Conservation (phyloP, 2,113 vertebrate genomes). For the Cottus gobio region DNA sequence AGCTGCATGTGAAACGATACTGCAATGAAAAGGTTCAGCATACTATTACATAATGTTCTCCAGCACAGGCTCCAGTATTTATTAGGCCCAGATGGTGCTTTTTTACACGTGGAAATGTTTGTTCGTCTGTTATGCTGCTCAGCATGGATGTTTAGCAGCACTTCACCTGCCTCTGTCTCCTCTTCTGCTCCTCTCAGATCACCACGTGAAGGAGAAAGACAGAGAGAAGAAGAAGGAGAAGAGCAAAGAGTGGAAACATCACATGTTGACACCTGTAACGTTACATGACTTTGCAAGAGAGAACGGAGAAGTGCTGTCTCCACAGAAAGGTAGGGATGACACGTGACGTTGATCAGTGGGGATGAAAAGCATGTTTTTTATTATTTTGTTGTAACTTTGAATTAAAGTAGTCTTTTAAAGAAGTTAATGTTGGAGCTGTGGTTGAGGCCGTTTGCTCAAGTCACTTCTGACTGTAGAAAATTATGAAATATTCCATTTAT, state of each 20-base stretch:
- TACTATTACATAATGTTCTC: conserved; percentile 42
- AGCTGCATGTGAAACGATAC: accelerated
- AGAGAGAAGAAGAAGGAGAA: conserved; percentile 88
- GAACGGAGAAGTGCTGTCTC: conserved; percentile 89
- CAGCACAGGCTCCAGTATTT: conserved; percentile 66
- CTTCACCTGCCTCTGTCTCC: conserved; percentile 16
- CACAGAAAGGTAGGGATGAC: conserved; percentile 87
- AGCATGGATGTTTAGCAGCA: conserved; percentile 13
- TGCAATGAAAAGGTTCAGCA: neutral
- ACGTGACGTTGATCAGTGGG: neutral
- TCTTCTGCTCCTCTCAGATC: conserved; percentile 82
- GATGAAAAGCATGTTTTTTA: neutral
- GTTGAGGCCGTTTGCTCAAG: neutral
- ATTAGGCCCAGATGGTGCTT: conserved; percentile 72
- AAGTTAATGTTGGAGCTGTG: neutral
- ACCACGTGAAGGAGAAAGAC: conserved; percentile 86
- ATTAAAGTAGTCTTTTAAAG: neutral
- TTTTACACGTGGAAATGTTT: conserved; percentile 78
- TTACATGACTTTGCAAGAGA: conserved; percentile 89
- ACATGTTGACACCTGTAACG: conserved; percentile 86
- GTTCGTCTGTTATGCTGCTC: conserved; percentile 27
- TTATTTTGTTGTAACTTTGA: neutral
- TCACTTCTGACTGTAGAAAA: neutral
- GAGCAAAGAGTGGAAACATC: conserved; percentile 90
- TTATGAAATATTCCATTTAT: neutral